Evolutionary conservation across 2,113 vertebrate genomes (phyloP), one percentile per base, ranked within the genome.

Genomic region (Pelodiscus sinensis): DNA sequence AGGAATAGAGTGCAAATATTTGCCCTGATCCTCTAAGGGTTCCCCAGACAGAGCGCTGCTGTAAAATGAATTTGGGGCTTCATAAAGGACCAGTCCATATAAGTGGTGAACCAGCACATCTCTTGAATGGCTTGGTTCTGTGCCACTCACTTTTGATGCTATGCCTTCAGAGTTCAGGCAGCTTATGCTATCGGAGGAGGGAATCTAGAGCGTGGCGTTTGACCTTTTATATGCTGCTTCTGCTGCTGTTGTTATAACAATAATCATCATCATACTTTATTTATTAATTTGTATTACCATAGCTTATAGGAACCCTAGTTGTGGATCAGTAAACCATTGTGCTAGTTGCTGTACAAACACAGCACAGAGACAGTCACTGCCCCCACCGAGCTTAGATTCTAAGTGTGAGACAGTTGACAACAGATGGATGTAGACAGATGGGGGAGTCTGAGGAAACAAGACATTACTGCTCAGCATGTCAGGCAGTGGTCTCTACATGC

Each of bases 21-120:
- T 31, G 3, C 2, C 6, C 31, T 8, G 52, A 21, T 79, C 18
- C n/a, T 4, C 1, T 1, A 44, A 51, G 57, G 11, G 14, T 80
- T 12, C 22, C 0, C 1, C 79, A 31, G 29, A 27, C 19, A 68
- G 56, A 73, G 82, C 27, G 5, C 31, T 50, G 73, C 55, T 89
- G 38, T 52, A 0, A 9, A 12, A 22, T 2, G 8, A 35, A 68
- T 14, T 22, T n/a, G 24, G 4, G 21, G 35, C 29, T 84, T 89
- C 18, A 1, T 62, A 54, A 68, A 0, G 0, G 15, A 8, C 31
- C 24, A 58, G 5, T 24, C 57, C 1, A 0, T 52, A 31, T 0
- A 5, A 84, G 84, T 86, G 73, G 77, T 58, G 84, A 50, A 75
- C 55, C 90, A 81, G 81, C 88, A 16, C 88, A 44, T 57, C 0